Base-by-base conservation (phyloP, 2,797 vertebrate species). In the Ceryle rudis region DNA sequence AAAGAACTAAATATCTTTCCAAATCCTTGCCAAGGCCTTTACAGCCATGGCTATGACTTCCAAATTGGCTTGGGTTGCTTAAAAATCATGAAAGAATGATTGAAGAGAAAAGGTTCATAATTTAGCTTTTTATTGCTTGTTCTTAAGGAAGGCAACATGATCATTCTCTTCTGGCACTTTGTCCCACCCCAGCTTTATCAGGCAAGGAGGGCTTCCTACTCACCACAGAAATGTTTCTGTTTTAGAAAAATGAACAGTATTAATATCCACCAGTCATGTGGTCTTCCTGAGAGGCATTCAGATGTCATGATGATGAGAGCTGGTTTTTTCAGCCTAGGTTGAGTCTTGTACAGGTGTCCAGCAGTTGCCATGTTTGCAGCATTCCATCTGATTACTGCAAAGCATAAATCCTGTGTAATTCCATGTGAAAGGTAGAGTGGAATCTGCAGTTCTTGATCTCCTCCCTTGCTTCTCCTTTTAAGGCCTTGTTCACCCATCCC, bases 1-100 rank as follows among this genome's bases (percentile, higher is more conserved):
- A 94, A 96, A 87, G 89, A 77, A 77, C 37, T 52, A 79, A 92
- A 14, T 71, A 52, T 74, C 37, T 69, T 82, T 87, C 81, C 74
- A 87, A 96, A 85, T 7, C 6, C 8, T 86, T 64, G 37, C 33
- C 66, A 65, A 82, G 26, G 16, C 31, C 67, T 90, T 90, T 89
- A 78, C 46, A 91, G 39, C 39, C 31, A 55, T 35, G 29, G 11
- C 21, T 90, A 33, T 60, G 71, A 17, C 69, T 94, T 93, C 52
- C 44, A 91, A 87, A 71, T 69, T 54, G 8, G 2, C 72, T 90
- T 75, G n/a, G 7, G 26, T 81, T 89, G 49, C 64, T 93, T 78
- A 87, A 37, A 94, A 80, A 92, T 74, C 37, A 41, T 29, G 39
- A n/a, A 81, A 78, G 46, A 91, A 78, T 78, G 3, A 65, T 28